Percentiles rank a stretch among this genome's conserved stretches.
Conservation (phyloP, 2,888 invertebrate genomes). For the Lycocerus yunnanus region DNA sequence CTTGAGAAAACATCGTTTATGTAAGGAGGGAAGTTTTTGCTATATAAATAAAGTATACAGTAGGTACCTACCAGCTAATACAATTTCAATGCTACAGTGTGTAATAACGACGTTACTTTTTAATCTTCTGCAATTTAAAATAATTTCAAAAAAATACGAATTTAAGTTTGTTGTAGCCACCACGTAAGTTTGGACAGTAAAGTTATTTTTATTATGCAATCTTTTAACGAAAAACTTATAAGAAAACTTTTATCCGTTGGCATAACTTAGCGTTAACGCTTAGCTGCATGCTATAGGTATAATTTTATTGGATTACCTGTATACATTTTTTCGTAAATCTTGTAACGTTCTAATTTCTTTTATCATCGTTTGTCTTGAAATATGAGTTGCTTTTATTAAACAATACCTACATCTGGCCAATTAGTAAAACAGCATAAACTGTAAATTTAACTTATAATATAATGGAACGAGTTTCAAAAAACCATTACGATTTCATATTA, state of each 20-base stretch:
- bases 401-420: neutral
- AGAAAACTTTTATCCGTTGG: neutral
- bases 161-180: neutral
- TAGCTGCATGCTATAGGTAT: neutral
- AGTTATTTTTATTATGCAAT: neutral
- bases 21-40: conserved; percentile 21
- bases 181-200: neutral
- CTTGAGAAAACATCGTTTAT: conserved; percentile 33
- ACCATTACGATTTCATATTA: neutral
- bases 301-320: neutral
- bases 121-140: neutral
- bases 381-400: neutral
- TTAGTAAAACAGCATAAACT: neutral
- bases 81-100: conserved; percentile 22
- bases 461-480: neutral
- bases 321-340: neutral
- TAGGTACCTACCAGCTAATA: conserved; percentile 14
- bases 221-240: neutral
- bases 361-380: neutral
- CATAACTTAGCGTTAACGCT: neutral
- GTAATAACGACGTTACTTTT: neutral
- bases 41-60: conserved; percentile 31
- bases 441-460: neutral
- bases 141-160: neutral
- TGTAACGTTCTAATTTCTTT: neutral